phyloP scores from a whole-genome alignment of 2,113 vertebrate species.

The Globicephala melas region DNA sequence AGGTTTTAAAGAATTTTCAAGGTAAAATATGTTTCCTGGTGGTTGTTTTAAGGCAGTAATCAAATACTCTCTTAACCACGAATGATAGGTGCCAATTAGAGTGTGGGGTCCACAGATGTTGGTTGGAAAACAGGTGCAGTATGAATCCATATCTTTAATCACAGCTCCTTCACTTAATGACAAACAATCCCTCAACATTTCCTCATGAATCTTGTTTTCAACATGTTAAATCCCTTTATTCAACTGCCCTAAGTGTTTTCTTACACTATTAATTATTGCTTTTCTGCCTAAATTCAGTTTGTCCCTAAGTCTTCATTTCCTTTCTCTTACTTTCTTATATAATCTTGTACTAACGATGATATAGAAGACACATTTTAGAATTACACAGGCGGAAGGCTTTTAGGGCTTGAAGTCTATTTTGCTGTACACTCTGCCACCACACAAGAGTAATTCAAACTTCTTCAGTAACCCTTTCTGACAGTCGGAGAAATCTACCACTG shows the following conservation, averaged over 20 bases:
- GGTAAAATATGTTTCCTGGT: not conserved
- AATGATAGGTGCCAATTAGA: not conserved
- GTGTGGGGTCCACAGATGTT: not conserved
- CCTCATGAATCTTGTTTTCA: constrained; percentile 4
- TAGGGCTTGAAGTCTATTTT: not conserved
- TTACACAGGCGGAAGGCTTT: not conserved
- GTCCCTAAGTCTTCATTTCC: not conserved
- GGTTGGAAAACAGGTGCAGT: not conserved
- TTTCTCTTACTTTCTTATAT: constrained; percentile 6
- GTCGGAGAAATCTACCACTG: not conserved
- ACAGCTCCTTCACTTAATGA: not conserved
- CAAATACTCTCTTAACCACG: not conserved
- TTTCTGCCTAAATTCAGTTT: constrained; percentile 38
- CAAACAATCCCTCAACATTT: constrained; percentile 1
- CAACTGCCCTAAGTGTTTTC: not conserved
- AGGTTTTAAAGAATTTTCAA: not conserved
- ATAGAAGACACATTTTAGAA: not conserved
- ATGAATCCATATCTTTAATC: not conserved
- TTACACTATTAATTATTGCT: not conserved
- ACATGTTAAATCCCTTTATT: not conserved
- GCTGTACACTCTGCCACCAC: not conserved
- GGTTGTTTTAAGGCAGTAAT: not conserved
- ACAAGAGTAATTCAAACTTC: constrained; percentile 9
- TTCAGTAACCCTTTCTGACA: not conserved
- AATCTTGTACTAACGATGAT: not conserved